Percentiles rank a stretch among this genome's conserved stretches.
These are phyloP conservation scores for Eilema griseolum DNA, from an alignment of 2,888 invertebrate species.

Conservation along the genomic window DNA sequence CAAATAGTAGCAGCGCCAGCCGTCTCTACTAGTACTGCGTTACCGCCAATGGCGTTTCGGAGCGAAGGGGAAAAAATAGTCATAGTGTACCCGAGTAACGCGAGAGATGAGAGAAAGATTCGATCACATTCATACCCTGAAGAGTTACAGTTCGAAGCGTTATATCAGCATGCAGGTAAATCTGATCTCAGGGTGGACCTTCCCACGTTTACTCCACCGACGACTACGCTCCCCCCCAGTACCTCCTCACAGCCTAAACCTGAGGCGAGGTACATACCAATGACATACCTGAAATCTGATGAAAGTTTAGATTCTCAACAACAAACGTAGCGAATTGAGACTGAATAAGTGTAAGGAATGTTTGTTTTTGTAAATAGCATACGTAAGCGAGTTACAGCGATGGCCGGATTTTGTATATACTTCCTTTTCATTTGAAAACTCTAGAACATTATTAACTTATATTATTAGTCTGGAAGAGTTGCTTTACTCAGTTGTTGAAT, in stretches of 20 bases:
- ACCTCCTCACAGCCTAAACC: slow-evolving; percentile 49
- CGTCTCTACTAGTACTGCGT: slow-evolving; percentile 75
- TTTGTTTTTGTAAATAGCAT: slow-evolving; percentile 32
- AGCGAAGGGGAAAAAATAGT: slow-evolving; percentile 81
- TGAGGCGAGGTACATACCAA: slow-evolving; percentile 71
- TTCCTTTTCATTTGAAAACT: slow-evolving; percentile 19
- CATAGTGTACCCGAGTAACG: slow-evolving; percentile 84
- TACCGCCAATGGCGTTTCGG: slow-evolving; percentile 78
- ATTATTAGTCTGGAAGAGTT: slow-evolving; percentile 22
- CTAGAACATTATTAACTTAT: slow-evolving; percentile 22
- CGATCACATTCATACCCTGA: slow-evolving; percentile 83
- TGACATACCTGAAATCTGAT: slow-evolving; percentile 61
- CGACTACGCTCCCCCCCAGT: slow-evolving; percentile 55
- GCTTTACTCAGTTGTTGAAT: slow-evolving; percentile 48
- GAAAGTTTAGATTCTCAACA: slow-evolving; percentile 41
- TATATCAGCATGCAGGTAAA: slow-evolving; percentile 79
- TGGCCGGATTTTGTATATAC: slow-evolving; percentile 44
- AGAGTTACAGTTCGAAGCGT: slow-evolving; percentile 82
- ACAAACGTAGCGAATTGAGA: slow-evolving; percentile 44
- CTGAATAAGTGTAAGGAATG: slow-evolving; percentile 13
- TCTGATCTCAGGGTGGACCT: slow-evolving; percentile 84
- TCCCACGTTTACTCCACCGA: slow-evolving; percentile 86
- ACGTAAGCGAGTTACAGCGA: slow-evolving; percentile 16
- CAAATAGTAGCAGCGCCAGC: slow-evolving; percentile 73
- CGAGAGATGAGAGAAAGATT: slow-evolving; percentile 81